phyloP scores from a whole-genome alignment of 1,140 invertebrate species.

The Scaptomyza hsui region DNA sequence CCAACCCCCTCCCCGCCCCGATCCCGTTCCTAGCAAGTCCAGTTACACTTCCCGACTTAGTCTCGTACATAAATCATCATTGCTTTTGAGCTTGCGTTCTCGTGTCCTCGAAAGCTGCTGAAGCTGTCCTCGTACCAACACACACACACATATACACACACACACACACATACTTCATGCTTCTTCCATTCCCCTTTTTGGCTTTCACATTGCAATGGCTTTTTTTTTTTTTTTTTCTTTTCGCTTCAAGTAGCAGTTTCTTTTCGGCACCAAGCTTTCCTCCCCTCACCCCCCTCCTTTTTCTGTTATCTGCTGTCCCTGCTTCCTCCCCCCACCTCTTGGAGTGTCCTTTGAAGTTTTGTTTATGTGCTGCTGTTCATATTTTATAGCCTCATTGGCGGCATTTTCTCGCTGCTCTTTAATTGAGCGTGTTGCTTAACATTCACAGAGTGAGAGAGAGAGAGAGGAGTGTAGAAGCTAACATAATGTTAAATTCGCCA shows the following conservation, averaged over 20 bases:
- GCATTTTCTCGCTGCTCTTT: slow-evolving; percentile 31
- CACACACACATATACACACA: background rate
- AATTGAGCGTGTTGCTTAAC: slow-evolving; percentile 42
- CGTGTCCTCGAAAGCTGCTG: slow-evolving; percentile 40
- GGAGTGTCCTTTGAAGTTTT: slow-evolving; percentile 42
- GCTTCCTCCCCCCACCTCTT: background rate
- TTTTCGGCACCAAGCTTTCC: slow-evolving; percentile 35
- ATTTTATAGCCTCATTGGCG: slow-evolving; percentile 48
- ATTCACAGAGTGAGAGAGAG: too few relatives aligned
- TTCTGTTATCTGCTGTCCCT: background rate
- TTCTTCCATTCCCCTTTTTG: slow-evolving; percentile 17
- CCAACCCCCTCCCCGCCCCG: background rate
- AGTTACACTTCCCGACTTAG: slow-evolving; percentile 48
- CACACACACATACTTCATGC: slow-evolving; percentile 19
- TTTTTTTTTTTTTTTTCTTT: slow-evolving; percentile 79
- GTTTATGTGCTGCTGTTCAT: slow-evolving; percentile 43
- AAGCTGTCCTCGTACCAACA: slow-evolving; percentile 55
- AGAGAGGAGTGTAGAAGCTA: too few relatives aligned
- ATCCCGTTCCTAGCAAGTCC: slow-evolving; percentile 41
- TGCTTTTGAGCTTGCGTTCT: slow-evolving; percentile 75
- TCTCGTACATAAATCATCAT: slow-evolving; percentile 81
- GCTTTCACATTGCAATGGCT: slow-evolving; percentile 45
- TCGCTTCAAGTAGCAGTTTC: slow-evolving; percentile 73
- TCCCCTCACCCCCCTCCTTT: background rate
- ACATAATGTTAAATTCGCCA: too few relatives aligned